Percentiles rank a stretch among this genome's conserved stretches.
Conservation (phyloP, 2,113 vertebrate species). For the Psephotus haematonotus region DNA sequence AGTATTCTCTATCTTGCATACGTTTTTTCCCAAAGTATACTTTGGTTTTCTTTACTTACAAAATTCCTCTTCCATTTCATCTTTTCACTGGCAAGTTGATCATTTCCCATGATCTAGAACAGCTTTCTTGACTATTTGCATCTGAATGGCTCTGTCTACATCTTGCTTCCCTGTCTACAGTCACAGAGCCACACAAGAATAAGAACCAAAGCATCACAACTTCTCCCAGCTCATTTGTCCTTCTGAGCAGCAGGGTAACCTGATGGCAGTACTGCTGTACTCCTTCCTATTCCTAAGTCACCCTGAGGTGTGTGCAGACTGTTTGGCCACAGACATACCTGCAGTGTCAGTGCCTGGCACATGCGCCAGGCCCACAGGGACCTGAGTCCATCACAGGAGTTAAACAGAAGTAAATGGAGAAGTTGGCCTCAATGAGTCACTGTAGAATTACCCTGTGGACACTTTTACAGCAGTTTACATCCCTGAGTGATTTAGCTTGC, state of each 20-base stretch:
- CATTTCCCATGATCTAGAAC: background rate
- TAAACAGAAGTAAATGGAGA: background rate
- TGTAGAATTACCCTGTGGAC: background rate
- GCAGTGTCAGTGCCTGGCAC: background rate
- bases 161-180: background rate
- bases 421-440: background rate
- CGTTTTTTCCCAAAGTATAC: background rate
- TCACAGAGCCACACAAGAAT: background rate
- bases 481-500: background rate
- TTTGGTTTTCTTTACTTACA: background rate
- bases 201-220: background rate
- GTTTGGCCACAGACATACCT: rapidly evolving
- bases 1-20: background rate
- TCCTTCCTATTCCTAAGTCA: background rate
- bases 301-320: background rate
- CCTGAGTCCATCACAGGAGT: background rate
- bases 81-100: background rate
- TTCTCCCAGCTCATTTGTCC: background rate
- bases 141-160: background rate
- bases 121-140: background rate
- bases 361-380: background rate
- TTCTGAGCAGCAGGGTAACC: background rate
- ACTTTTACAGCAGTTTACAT: background rate
- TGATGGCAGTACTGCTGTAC: background rate
- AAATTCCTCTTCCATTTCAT: background rate